phyloP scores from a whole-genome alignment of 2,113 vertebrate genomes.

The Petaurus breviceps region DNA sequence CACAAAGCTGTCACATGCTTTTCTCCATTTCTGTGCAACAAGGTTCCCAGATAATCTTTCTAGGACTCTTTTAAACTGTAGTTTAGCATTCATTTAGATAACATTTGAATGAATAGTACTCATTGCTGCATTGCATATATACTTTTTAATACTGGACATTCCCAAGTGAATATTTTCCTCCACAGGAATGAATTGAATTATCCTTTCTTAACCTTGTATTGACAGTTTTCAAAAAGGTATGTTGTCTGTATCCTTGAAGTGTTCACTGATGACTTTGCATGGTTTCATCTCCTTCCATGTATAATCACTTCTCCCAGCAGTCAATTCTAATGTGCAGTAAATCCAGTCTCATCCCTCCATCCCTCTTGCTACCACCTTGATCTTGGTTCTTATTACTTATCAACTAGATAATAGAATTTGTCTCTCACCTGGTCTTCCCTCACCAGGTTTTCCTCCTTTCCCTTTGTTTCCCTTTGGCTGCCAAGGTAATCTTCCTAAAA shows the following conservation, averaged over 20 bases:
- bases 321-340: background rate
- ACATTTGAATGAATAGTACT: conserved; percentile 76
- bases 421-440: background rate
- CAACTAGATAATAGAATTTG: background rate
- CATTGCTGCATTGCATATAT: conserved; percentile 73
- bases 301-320: background rate
- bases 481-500: background rate
- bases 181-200: conserved; percentile 56
- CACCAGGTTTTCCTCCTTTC: background rate
- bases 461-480: background rate
- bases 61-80: background rate
- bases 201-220: conserved; percentile 6
- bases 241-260: conserved; percentile 57
- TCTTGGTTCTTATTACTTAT: background rate
- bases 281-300: background rate
- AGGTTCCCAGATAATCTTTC: background rate
- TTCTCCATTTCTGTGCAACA: background rate
- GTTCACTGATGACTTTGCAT: conserved; percentile 39
- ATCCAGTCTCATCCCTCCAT: background rate
- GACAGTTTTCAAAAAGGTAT: conserved; percentile 40
- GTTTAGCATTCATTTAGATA: conserved; percentile 68
- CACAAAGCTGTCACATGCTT: background rate
- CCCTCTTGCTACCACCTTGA: background rate
- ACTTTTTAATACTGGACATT: conserved; percentile 68
- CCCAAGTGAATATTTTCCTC: background rate